These are phyloP conservation scores for Colletes latitarsis DNA, from an alignment of 1,140 invertebrate genomes.

Conservation along the genomic window DNA sequence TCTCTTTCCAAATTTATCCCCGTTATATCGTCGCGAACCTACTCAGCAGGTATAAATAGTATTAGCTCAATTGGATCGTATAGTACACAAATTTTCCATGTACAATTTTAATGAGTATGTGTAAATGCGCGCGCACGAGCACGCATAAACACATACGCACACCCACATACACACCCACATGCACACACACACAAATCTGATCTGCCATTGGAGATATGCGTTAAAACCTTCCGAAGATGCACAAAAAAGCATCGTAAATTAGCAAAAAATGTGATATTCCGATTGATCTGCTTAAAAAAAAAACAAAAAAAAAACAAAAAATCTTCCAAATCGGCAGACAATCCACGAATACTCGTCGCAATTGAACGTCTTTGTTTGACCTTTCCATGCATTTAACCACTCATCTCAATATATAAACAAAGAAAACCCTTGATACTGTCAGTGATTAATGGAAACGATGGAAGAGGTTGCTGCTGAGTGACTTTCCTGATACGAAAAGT, in stretches of 20 bases:
- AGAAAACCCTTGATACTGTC: slow-evolving; percentile 69
- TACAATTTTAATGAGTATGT: slow-evolving; percentile 60
- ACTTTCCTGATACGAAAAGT: slow-evolving; percentile 88
- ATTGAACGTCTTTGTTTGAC: slow-evolving; percentile 50
- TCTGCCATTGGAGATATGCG: slow-evolving; percentile 70
- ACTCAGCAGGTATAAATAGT: slow-evolving; percentile 63
- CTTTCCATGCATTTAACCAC: slow-evolving; percentile 55
- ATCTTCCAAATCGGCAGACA: slow-evolving; percentile 54
- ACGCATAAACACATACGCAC: slow-evolving; percentile 31
- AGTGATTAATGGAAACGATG: slow-evolving; percentile 80
- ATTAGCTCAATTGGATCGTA: slow-evolving; percentile 54
- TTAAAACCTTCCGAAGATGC: slow-evolving; percentile 67
- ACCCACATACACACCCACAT: slow-evolving; percentile 12
- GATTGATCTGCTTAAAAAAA: slow-evolving; percentile 45
- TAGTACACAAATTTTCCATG: slow-evolving; percentile 59
- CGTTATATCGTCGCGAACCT: slow-evolving; percentile 53
- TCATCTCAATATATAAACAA: slow-evolving; percentile 54
- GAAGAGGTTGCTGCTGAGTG: slow-evolving; percentile 78
- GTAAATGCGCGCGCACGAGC: slow-evolving; percentile 29
- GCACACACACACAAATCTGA: slow-evolving; percentile 39
- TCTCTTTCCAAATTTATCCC: slow-evolving; percentile 47
- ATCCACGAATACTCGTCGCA: slow-evolving; percentile 45
- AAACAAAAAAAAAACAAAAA: slow-evolving; percentile 37
- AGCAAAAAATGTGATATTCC: slow-evolving; percentile 52
- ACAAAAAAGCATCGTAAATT: slow-evolving; percentile 62